A percentile compares a stretch with the other conserved stretches of the same genome.
phyloP scores from a whole-genome alignment of 2,113 vertebrate species.

The Tringa solitaria region DNA sequence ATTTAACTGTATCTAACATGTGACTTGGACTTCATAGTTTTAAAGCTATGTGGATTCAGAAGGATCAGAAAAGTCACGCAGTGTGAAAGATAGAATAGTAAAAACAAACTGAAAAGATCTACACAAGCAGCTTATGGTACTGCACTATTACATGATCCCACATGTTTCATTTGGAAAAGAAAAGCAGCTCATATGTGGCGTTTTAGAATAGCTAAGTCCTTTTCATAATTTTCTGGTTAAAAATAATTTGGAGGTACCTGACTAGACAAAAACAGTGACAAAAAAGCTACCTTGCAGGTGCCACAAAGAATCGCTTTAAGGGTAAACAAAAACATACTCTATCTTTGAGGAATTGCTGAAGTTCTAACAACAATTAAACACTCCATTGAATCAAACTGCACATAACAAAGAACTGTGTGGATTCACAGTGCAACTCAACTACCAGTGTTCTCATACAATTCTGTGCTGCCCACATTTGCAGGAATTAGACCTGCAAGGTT shows the following conservation, averaged over 20 bases:
- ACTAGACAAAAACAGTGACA: background rate
- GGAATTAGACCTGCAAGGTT: slow-evolving; percentile 35
- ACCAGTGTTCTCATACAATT: background rate
- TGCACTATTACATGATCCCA: background rate
- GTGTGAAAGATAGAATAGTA: background rate
- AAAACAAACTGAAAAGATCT: background rate
- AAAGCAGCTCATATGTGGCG: background rate
- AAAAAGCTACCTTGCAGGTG: background rate
- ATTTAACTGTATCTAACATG: background rate
- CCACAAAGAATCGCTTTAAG: background rate
- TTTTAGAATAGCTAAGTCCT: background rate
- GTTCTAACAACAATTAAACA: background rate
- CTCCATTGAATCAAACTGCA: background rate
- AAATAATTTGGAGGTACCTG: background rate
- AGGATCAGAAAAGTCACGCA: background rate
- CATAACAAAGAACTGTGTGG: background rate
- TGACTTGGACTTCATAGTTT: background rate
- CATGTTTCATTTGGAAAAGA: background rate
- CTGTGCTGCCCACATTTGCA: slow-evolving; percentile 42
- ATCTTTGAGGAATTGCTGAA: background rate
- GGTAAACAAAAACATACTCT: background rate
- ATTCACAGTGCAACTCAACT: background rate
- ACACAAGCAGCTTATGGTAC: background rate
- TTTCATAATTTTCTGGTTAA: background rate
- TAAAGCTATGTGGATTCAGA: background rate